phyloP scores from a whole-genome alignment of 2,113 vertebrate genomes.

The Poecilia latipinna region DNA sequence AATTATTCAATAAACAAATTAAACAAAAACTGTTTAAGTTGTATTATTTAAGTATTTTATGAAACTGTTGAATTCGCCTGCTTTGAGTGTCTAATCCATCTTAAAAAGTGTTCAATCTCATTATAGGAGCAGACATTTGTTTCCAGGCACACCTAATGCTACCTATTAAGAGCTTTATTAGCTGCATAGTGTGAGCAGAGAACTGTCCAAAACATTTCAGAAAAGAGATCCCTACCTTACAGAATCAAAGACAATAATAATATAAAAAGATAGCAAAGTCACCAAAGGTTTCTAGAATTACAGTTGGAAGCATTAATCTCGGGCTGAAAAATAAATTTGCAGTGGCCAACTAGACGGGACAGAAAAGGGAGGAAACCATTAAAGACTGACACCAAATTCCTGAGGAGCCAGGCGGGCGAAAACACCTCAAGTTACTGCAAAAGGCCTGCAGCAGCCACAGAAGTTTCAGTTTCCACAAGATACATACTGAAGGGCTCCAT shows the following conservation, averaged over 20 bases:
- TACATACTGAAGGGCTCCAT: background rate
- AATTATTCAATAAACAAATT: background rate
- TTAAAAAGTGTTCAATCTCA: background rate
- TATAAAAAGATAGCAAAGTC: background rate
- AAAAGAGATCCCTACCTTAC: background rate
- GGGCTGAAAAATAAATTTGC: background rate
- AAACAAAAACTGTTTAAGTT: background rate
- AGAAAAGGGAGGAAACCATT: background rate
- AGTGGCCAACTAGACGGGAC: too few relatives aligned
- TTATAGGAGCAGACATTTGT: background rate
- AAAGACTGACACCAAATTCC: background rate
- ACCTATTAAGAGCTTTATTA: background rate
- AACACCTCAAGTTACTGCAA: background rate
- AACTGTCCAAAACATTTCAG: background rate
- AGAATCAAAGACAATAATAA: background rate
- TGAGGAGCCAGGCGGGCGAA: background rate
- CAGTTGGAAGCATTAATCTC: background rate
- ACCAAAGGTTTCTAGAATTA: background rate
- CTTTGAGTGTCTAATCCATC: background rate
- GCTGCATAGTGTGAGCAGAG: background rate
- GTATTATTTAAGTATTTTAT: background rate
- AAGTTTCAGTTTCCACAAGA: background rate
- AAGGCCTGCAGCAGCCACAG: background rate
- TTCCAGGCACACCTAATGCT: too few relatives aligned
- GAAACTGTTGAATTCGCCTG: background rate